These are phyloP conservation scores for Xylocopa sonorina DNA, from an alignment of 1,140 invertebrate genomes.

Conservation along the genomic window DNA sequence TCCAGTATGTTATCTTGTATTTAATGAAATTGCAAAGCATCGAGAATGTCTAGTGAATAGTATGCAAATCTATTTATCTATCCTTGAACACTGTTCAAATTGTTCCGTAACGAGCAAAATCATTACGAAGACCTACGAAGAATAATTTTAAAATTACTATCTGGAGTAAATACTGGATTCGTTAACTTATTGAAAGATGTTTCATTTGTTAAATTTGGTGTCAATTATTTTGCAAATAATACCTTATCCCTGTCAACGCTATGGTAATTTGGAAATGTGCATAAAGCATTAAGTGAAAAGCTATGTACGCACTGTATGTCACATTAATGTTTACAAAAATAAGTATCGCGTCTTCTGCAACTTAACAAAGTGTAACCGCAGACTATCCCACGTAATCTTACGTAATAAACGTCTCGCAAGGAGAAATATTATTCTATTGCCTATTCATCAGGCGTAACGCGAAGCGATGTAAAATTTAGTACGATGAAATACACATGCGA, in stretches of 20 bases:
- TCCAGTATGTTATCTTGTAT: conserved; percentile 4
- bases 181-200: neutral
- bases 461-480: neutral
- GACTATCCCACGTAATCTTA: conserved; percentile 21
- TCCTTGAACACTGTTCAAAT: no score
- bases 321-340: neutral
- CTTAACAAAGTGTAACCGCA: conserved; percentile 22
- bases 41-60: neutral
- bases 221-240: neutral
- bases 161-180: neutral
- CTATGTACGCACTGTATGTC: neutral
- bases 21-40: neutral
- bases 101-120: no score
- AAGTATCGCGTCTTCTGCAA: neutral
- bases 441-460: neutral
- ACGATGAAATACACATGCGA: neutral
- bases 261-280: neutral
- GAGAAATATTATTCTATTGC: neutral
- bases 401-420: conserved; percentile 20
- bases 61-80: neutral
- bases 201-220: no score
- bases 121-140: no score
- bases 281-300: neutral
- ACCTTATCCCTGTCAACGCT: neutral
- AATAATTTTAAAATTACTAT: no score